These are phyloP conservation scores for Pseudomyrmex pallidus DNA, from an alignment of 1,140 invertebrate species.

Conservation along the genomic window DNA sequence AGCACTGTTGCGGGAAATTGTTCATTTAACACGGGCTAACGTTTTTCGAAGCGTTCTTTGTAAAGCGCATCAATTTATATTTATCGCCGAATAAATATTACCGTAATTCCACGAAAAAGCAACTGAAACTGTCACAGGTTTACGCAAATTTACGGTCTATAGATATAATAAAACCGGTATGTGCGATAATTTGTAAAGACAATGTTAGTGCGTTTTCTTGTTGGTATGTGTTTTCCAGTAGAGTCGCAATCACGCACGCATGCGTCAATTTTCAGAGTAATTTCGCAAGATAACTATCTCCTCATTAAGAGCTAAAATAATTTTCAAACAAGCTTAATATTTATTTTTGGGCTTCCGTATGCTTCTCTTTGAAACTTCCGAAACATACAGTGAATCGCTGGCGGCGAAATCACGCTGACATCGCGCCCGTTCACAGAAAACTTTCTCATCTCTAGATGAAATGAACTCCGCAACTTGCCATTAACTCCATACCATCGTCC, in stretches of 20 bases:
- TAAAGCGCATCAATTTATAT: slow-evolving; percentile 48
- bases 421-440: slow-evolving; percentile 45
- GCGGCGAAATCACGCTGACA: slow-evolving; percentile 56
- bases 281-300: neutral
- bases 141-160: neutral
- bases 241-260: neutral
- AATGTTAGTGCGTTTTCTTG: neutral
- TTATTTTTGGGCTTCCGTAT: slow-evolving; percentile 34
- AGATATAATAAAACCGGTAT: neutral
- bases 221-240: neutral
- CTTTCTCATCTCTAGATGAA: slow-evolving; percentile 50
- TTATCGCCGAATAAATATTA: slow-evolving; percentile 48
- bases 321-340: slow-evolving; percentile 38
- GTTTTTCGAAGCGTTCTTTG: slow-evolving; percentile 51
- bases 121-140: slow-evolving; percentile 13
- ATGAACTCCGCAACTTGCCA: slow-evolving; percentile 55
- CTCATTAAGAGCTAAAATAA: slow-evolving; percentile 26
- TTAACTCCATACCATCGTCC: slow-evolving; percentile 30
- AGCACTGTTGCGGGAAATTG: slow-evolving; percentile 23
- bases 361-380: slow-evolving; percentile 46
- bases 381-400: slow-evolving; percentile 50
- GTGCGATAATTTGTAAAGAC: neutral
- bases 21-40: slow-evolving; percentile 38
- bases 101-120: slow-evolving; percentile 22
- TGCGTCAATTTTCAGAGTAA: slow-evolving; percentile 6